Evolutionary conservation across 2,888 invertebrate genomes (phyloP), one percentile per base, ranked within the genome.

Genomic region (Autographa pulchrina): DNA sequence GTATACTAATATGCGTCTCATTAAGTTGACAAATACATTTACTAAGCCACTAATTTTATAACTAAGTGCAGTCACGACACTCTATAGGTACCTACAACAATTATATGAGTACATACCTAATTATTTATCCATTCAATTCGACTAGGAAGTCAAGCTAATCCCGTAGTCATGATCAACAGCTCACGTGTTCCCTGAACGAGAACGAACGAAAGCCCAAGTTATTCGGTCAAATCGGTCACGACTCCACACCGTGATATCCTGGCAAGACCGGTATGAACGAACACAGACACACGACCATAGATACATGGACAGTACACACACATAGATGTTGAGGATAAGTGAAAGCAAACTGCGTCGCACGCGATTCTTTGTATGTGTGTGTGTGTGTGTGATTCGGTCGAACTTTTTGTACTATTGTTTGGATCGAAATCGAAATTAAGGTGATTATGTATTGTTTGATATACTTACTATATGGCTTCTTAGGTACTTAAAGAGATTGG

Each of bases 211-310:
- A 77, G 77, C 72, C 69, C 20, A 66, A 81, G 73, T 77, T 81
- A 78, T 71, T 82, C 76, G 82, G 82, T 75, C 84, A 79, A 65
- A 77, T 70, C 52, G 65, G 75, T 74, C 83, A 85, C 84, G 83
- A 80, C 70, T 63, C 65, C 14, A 58, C 63, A 56, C 58, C 69
- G 75, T 75, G 78, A 74, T 74, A 54, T 73, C 76, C 79, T 78
- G 72, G 72, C 71, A 82, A 66, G 69, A 81, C 86, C 73, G 74
- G 79, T 82, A 91, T 90, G 88, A 90, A 84, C 90, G 78, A 74
- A 70, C 76, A 77, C 31, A 60, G 9, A 56, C 7, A 2, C 13
- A 56, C 11, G 1, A 2, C 13, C 1, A 18, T 56, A 13, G 13
- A 66, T 65, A 58, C 68, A 62, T 62, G 68, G 60, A 68, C 73